Evolutionary conservation across 2,888 invertebrate genomes (phyloP), one percentile per base, ranked within the genome.

Genomic region (Netelia fuscicornis): DNA sequence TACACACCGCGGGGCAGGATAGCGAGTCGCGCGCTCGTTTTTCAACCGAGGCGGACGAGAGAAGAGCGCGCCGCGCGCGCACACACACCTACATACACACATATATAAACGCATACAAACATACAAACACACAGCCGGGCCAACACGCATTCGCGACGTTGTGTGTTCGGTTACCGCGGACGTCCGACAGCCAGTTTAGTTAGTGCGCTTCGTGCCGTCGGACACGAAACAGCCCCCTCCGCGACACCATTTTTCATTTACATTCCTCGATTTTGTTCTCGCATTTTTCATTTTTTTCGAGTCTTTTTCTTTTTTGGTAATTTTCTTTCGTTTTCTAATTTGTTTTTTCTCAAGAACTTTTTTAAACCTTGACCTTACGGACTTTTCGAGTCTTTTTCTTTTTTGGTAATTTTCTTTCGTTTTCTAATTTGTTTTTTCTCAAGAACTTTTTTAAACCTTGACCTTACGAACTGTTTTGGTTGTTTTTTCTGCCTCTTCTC

Each of bases 141-240:
- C 76, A 81, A 70, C 62, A 75, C 56, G 20, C 56, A 58, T 23
- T 23, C 54, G 54, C n/a, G n/a, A 5, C 54, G 17, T 77, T 64
- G 72, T 83, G 84, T 81, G 81, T 82, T 75, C 82, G 82, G 75
- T 6, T 75, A 82, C 76, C 71, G 54, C 64, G 65, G 86, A 84
- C 85, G 88, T 68, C 80, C 85, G 81, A 86, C 74, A 80, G 87
- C 86, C 87, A 86, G 88, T 88, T 89, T 88, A 86, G 89, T 89
- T 87, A 88, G 88, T 89, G 88, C 87, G 87, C 88, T 87, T 86
- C 88, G 86, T 86, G 88, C 86, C 83, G 81, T 71, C 89, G 88
- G 86, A 85, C 89, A 88, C 88, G 88, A 84, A 86, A 17, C 60
- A 72, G 65, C 60, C 81, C 60, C 81, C 67, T 71, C 76, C 37